Evolutionary conservation across 2,113 vertebrate genomes (phyloP), one percentile per base, ranked within the genome.

Genomic region (Raja brachyura): DNA sequence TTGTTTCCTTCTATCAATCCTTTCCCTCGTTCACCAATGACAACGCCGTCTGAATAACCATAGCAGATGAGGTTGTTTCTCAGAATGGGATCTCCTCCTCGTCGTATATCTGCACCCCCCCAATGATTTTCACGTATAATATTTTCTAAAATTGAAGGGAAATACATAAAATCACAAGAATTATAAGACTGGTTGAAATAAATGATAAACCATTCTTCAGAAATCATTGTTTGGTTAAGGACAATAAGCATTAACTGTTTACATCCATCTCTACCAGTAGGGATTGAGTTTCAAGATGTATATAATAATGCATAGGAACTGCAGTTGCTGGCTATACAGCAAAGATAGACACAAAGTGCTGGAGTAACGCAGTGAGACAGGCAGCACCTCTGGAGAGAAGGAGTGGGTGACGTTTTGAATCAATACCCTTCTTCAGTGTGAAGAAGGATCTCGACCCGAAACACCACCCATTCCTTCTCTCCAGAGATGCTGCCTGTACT

Each of bases 41-140:
- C 98, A 93, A 98, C 96, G 0, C 98, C 97, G 0, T 98, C 98
- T 0, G 97, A 99, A 94, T 97, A 98, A 93, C 98, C 97, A 0
- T 97, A 96, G 94, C 97, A 98, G 95, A 98, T 98, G 94, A 97
- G 96, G 95, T 98, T 99, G 95, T 97, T 98, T 94, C 95, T 97
- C 93, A 99, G 95, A 83, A 98, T 48, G 0, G 98, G 98, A 93
- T 98, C 95, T 0, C 97, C 98, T 7, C 98, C 98, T 6, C 97
- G 96, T 18, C 97, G 96, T 94, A 98, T 98, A 94, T 98, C 98
- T 1, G 96, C 97, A 0, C 98, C 98, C 0, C 98, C 98, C 98
- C 98, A 98, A 93, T 98, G 97, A 94, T 98, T 99, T 95, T 98
- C 96, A 33, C 96, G 96, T 94, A 98, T 98, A 70, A 99, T 95